Evolutionary conservation across 2,888 invertebrate species (phyloP), one percentile per base, ranked within the genome.

Genomic region (Lordiphosa fenestrarum): DNA sequence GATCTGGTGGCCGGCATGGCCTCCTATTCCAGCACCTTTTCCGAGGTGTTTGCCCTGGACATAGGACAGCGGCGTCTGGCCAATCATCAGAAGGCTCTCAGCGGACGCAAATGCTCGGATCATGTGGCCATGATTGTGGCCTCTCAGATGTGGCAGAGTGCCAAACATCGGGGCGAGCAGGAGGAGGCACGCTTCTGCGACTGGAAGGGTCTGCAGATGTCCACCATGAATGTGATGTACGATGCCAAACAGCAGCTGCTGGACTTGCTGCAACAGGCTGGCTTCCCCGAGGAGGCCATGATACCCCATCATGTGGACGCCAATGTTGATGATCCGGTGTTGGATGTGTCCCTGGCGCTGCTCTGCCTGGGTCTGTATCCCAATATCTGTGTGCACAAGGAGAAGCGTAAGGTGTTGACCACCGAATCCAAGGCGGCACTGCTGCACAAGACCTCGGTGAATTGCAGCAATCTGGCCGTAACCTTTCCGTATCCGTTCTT

Each of bases 391-490:
- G 94, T 93, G 86, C 97, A 98, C 88, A 97, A 96, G 88, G 98
- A 98, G 63, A 99, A 98, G 88, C 92, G 99, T 58, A 98, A 98
- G 91, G 96, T 99, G 0, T 90, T 98, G 49, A 99, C 99, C 0
- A 96, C 96, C 0, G 99, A 98, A 90, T 96, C 97, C 53, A 98
- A 97, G 87, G 94, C 95, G 0, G 99, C 99, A 0, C 91, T 99
- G 2, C 95, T 99, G 64, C 98, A 98, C 90, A 99, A 98, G 90
- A 96, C 97, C 0, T 99, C 98, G 0, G 98, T 99, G 3, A 98
- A 98, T 90, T 97, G 96, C 89, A 94, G 94, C 77, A 95, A 95
- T 87, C 90, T 92, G 49, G 95, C 95, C 48, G 94, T 95, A 58
- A 92, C 92, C 68, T 98, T 98, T 86, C 95, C 96, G 0, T 98